Conservation (phyloP, 2,797 vertebrate species). For the Coracias cyanogaster region DNA sequence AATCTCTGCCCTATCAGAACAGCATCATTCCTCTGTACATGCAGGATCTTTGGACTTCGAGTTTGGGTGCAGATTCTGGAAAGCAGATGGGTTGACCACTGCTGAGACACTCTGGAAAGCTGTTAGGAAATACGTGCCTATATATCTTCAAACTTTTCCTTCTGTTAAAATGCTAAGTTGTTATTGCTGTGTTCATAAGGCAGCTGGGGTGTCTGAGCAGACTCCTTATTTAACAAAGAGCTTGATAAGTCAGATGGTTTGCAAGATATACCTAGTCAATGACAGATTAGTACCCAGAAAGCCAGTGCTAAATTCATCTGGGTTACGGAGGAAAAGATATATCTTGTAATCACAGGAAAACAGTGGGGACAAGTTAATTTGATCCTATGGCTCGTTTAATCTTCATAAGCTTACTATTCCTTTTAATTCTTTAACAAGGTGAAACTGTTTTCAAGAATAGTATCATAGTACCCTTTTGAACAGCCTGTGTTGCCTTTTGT, state of each 20-base stretch:
- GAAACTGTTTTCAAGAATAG: not conserved
- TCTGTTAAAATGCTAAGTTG: not conserved
- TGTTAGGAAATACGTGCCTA: not conserved
- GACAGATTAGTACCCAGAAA: not conserved
- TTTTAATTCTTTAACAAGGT: not conserved
- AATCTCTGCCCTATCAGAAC: slow-evolving; percentile 1
- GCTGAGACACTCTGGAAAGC: not conserved
- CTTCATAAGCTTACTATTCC: not conserved
- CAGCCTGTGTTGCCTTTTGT: not conserved
- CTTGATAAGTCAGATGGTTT: not conserved
- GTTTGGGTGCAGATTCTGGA: not conserved
- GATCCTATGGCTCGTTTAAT: not conserved
- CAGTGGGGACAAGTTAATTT: not conserved
- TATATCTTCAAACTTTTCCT: not conserved
- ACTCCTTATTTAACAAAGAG: not conserved
- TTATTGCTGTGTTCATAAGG: not conserved
- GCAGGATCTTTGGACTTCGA: not conserved
- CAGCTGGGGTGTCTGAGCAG: not conserved
- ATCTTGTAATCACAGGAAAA: not conserved
- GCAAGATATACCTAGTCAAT: not conserved
- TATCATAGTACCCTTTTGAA: not conserved
- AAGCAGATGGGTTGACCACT: not conserved
- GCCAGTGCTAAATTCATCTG: not conserved
- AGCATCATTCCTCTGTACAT: not conserved
- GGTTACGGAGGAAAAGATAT: not conserved